Base-by-base conservation (phyloP, 2,113 vertebrate species). In the Andinoacara biseriatus region DNA sequence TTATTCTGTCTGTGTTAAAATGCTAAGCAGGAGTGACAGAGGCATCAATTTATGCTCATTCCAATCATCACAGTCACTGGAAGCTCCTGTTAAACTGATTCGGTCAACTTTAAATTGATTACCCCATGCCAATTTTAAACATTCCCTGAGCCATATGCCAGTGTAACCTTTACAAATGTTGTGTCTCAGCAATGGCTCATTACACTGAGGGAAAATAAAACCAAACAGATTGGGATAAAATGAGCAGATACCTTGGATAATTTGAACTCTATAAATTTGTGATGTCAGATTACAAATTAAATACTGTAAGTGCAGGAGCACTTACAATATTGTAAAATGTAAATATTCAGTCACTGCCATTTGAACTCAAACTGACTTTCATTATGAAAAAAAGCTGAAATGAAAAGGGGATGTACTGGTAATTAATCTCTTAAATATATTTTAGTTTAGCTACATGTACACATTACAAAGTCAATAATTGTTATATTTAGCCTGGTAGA, bases 51-150 rank as follows among this genome's bases (percentile, higher is more conserved):
- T 89, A 59, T 84, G 76, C 75, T 89, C 60, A 77, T 88, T 84
- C 20, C 15, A 78, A 83, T 86, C 89, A 83, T 76, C 60, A 60
- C 26, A 74, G 86, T 83, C 82, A 88, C 75, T 80, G 77, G 58
- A 83, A 92, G 84, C 67, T 67, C 67, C 91, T 87, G 88, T 81
- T 54, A 78, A 76, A 72, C 46, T 76, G 75, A 92, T 88, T 83
- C 83, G 77, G 69, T 79, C 75, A 69, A 89, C 78, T 85, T 88
- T 77, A 80, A 85, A 88, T 80, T 84, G 60, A 92, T 93, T 80
- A 84, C 74, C 85, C 38, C 8, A 18, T 87, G 88, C 67, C 88
- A 84, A 61, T 57, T 85, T 78, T 75, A 31, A 74, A 85, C 62
- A 76, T 52, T 78, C 61, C 40, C 31, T 1, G 38, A 69, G 74